Evolutionary conservation across 2,797 vertebrate species (phyloP).

Genomic region (Glyptemys insculpta): DNA sequence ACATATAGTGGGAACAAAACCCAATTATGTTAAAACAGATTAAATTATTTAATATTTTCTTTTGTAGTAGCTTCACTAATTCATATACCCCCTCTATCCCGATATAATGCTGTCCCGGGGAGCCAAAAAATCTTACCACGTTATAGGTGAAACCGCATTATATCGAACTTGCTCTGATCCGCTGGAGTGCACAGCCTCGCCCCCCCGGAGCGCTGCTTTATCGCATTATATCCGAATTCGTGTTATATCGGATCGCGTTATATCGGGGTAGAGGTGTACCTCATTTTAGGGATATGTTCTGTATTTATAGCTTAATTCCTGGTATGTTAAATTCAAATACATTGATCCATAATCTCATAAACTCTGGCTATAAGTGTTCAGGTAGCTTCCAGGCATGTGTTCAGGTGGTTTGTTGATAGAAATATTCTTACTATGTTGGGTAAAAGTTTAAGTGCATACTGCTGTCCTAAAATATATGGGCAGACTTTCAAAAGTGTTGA

Average conservation of each 20-base stretch:
- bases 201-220: too few species aligned
- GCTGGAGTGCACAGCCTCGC: too few species aligned
- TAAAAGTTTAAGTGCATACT: constrained; percentile 60
- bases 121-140: too few species aligned
- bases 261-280: neutral
- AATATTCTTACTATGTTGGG: constrained; percentile 34
- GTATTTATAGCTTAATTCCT: constrained; percentile 58
- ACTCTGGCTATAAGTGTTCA: constrained; percentile 25
- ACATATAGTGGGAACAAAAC: constrained; percentile 25
- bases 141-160: too few species aligned
- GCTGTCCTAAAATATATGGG: constrained; percentile 19
- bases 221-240: too few species aligned
- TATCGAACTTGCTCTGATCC: too few species aligned
- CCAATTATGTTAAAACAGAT: constrained; percentile 59
- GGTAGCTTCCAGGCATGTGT: constrained; percentile 56
- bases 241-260: too few species aligned
- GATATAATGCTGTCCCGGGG: too few species aligned
- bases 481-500: constrained; percentile 16
- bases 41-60: constrained; percentile 73
- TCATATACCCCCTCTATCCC: constrained; percentile 11
- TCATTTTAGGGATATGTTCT: constrained; percentile 4
- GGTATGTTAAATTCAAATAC: constrained; percentile 61
- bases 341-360: constrained; percentile 68
- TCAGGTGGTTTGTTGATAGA: constrained; percentile 33
- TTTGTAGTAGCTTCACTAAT: constrained; percentile 67